Evolutionary conservation across 2,113 vertebrate genomes (phyloP).

Genomic region (Sitta europaea): DNA sequence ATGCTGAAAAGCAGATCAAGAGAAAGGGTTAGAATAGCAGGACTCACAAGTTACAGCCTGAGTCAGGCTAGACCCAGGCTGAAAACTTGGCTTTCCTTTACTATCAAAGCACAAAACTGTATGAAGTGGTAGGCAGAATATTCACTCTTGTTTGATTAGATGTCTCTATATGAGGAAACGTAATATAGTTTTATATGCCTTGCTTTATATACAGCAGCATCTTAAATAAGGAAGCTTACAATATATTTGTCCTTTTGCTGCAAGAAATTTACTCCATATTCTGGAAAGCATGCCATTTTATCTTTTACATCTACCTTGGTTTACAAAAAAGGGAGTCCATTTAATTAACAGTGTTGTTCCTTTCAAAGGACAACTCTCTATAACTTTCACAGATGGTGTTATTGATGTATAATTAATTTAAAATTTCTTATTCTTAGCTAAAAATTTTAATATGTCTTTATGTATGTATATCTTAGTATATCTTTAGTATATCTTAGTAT

Average conservation of each 20-base stretch:
- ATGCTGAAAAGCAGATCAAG: slow-evolving; percentile 91
- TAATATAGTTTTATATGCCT: background rate
- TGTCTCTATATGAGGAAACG: slow-evolving; percentile 31
- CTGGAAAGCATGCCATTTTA: background rate
- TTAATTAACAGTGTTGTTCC: slow-evolving; percentile 47
- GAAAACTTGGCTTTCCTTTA: slow-evolving; percentile 81
- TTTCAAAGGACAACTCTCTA: slow-evolving; percentile 43
- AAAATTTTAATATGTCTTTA: background rate
- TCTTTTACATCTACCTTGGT: slow-evolving; percentile 50
- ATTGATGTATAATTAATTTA: background rate
- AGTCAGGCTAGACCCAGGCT: slow-evolving; percentile 76
- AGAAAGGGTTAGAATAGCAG: slow-evolving; percentile 99
- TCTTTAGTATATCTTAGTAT: background rate
- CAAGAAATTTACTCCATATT: background rate
- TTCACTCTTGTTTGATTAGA: slow-evolving; percentile 57
- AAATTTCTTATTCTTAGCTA: background rate
- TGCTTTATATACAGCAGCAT: slow-evolving; percentile 1
- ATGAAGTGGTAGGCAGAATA: slow-evolving; percentile 65
- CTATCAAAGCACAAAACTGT: slow-evolving; percentile 68
- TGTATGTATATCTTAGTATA: background rate
- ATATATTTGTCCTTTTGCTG: background rate
- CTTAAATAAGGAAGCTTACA: slow-evolving; percentile 31
- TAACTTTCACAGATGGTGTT: background rate
- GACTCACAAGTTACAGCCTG: slow-evolving; percentile 84
- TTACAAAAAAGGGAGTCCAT: background rate